Evolutionary conservation across 2,888 invertebrate species (phyloP).

Genomic region (Cataglyphis albicans): DNA sequence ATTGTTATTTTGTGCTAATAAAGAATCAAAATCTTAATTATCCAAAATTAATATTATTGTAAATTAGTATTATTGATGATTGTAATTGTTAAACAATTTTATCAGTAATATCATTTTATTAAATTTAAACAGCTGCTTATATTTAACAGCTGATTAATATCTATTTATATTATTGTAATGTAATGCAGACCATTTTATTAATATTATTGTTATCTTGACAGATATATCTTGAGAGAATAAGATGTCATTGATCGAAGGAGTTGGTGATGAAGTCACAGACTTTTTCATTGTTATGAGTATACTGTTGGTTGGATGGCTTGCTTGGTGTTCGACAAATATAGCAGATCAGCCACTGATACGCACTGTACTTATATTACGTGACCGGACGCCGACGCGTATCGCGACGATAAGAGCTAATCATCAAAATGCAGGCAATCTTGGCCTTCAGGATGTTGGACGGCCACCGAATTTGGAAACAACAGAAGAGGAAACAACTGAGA

Average conservation of each 20-base stretch:
- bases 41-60: background rate
- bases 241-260: conserved; percentile 93
- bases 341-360: conserved; percentile 90
- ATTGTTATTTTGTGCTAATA: background rate
- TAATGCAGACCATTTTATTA: background rate
- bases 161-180: background rate
- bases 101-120: background rate
- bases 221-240: conserved; percentile 74
- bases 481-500: conserved; percentile 76
- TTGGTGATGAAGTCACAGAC: conserved; percentile 94
- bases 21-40: background rate
- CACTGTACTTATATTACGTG: conserved; percentile 90
- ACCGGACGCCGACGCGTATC: conserved; percentile 85
- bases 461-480: conserved; percentile 75
- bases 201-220: background rate
- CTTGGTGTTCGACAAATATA: conserved; percentile 93
- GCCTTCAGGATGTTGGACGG: conserved; percentile 19
- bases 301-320: conserved; percentile 88
- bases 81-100: background rate
- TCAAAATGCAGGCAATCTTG: conserved; percentile 68
- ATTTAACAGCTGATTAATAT: background rate
- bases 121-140: background rate
- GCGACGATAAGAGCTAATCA: conserved; percentile 81
- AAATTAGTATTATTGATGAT: background rate
- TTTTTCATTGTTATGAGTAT: conserved; percentile 89